These are phyloP conservation scores for Bos indicus DNA, from an alignment of 2,113 vertebrate genomes.

Conservation along the genomic window DNA sequence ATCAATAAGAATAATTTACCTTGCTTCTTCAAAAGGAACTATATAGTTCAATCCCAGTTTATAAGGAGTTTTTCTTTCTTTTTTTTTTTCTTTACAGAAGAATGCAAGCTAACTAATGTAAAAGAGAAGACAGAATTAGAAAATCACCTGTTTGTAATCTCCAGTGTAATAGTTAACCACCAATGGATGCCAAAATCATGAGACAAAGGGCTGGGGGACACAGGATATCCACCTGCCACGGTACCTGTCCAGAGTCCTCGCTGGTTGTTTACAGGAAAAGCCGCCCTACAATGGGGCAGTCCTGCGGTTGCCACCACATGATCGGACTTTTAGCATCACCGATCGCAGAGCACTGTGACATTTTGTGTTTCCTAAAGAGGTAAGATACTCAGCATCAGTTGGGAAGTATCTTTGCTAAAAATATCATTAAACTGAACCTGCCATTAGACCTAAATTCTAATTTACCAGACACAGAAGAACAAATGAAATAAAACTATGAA, in stretches of 20 bases:
- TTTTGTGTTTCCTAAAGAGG: not conserved
- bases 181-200: not conserved
- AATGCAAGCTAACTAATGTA: not conserved
- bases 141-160: not conserved
- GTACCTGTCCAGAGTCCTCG: not conserved
- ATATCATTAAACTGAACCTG: not conserved
- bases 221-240: not conserved
- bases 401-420: not conserved
- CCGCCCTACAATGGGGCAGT: too few species aligned
- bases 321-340: not conserved
- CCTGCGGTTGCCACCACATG: not conserved
- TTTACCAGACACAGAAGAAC: not conserved
- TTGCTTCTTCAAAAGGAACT: not conserved
- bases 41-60: not conserved
- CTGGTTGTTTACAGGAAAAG: not conserved
- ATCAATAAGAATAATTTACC: not conserved
- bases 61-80: not conserved
- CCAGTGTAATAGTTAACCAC: not conserved
- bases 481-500: not conserved
- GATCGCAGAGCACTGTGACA: not conserved
- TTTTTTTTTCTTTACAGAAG: not conserved
- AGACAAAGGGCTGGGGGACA: not conserved
- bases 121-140: not conserved
- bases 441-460: not conserved
- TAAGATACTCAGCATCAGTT: not conserved